Conservation (phyloP, 1,140 invertebrate genomes). For the Schmidtea mediterranea region DNA sequence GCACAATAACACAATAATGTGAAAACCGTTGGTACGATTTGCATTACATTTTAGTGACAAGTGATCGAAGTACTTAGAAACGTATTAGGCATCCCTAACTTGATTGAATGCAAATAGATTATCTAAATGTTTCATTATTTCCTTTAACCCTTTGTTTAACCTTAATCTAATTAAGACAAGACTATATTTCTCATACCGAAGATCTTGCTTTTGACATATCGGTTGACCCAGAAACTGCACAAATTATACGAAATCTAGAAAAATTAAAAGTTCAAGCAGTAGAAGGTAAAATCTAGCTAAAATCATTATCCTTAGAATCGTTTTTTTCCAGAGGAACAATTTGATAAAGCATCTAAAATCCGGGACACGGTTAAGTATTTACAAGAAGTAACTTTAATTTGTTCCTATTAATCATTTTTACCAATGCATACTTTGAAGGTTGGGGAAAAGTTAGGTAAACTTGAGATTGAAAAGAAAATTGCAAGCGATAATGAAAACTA, state of each 20-base stretch:
- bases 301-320: background rate
- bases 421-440: constrained; percentile 19
- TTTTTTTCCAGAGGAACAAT: constrained; percentile 43
- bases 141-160: no score
- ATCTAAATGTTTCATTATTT: no score
- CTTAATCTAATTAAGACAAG: constrained; percentile 19
- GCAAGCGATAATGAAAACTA: constrained; percentile 68
- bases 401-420: background rate
- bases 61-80: no score
- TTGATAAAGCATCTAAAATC: constrained; percentile 62
- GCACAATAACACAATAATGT: no score
- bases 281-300: constrained; percentile 19
- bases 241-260: constrained; percentile 57
- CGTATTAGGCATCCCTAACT: no score
- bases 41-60: no score
- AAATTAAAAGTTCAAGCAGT: constrained; percentile 55
- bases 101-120: no score
- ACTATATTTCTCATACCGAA: constrained; percentile 54
- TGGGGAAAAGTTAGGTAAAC: constrained; percentile 59
- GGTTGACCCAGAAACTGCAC: constrained; percentile 52
- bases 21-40: no score
- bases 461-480: constrained; percentile 60
- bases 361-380: constrained; percentile 54
- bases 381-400: constrained; percentile 30
- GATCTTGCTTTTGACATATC: constrained; percentile 83